Evolutionary conservation across 30 jellyfish, hydroid and myxozoan species (phyloP).

Genomic region (Hydractinia echinata): DNA sequence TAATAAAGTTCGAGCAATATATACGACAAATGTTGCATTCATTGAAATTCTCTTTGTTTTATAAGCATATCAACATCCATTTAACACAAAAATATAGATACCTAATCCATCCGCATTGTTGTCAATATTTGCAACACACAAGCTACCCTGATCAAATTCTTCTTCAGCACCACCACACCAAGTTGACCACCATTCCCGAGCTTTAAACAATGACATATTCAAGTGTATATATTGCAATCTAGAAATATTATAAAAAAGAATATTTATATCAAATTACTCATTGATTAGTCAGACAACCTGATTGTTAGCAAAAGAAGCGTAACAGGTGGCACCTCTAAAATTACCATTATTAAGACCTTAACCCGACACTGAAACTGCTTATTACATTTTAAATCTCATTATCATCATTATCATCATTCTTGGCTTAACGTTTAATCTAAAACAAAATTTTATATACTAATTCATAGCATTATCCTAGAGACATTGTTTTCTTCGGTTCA

Average conservation of each 20-base stretch:
- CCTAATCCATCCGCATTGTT: slow-evolving; percentile 45
- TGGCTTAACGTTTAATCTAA: too few species aligned
- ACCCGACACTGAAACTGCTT: too few species aligned
- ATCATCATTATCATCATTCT: too few species aligned
- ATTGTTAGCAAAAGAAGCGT: not conserved
- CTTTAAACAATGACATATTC: slow-evolving; percentile 78
- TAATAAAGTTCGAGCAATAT: too few species aligned
- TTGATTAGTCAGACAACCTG: not conserved
- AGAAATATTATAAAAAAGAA: not conserved
- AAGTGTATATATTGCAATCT: not conserved
- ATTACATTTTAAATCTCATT: too few species aligned
- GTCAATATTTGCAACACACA: slow-evolving; percentile 70
- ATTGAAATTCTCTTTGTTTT: too few species aligned
- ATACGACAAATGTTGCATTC: too few species aligned
- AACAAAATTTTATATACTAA: too few species aligned
- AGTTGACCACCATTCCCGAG: slow-evolving; percentile 90
- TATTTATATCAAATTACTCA: not conserved
- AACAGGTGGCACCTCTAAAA: not conserved
- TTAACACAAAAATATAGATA: slow-evolving; percentile 1
- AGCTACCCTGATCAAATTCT: slow-evolving; percentile 63
- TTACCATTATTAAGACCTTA: too few species aligned
- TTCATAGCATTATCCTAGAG: too few species aligned
- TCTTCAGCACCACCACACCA: slow-evolving; percentile 71
- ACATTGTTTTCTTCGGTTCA: too few species aligned
- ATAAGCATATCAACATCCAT: not conserved